Evolutionary conservation across 2,797 vertebrate genomes (phyloP), one percentile per base, ranked within the genome.

Genomic region (Hyperoplus immaculatus): DNA sequence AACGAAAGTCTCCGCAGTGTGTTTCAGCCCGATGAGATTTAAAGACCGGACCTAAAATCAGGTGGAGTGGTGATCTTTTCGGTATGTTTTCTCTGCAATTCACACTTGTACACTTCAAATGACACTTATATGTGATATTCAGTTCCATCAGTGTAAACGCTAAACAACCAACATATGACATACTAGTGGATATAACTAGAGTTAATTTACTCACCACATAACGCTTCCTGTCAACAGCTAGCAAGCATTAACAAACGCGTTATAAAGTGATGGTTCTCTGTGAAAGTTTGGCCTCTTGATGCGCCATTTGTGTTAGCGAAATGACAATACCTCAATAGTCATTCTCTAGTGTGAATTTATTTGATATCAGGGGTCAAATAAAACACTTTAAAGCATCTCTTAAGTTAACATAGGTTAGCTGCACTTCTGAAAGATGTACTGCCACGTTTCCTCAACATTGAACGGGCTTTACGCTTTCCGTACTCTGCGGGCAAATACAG

Each of bases 21-120:
- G 69, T 90, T 87, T 74, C 73, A 3, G 7, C 36, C 43, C 83
- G 90, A 11, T 58, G 81, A 13, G 0, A 53, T 77, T 80, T 81
- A 0, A 1, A 0, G 6, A 66, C 29, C 77, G 91, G 75, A 92
- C 87, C 6, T 0, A 4, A 1, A 16, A 38, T 10, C 16, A 50
- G 51, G 53, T 6, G 14, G 8, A 4, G 47, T n/a, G 12, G 42
- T 15, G 16, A 74, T 58, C 68, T 13, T 65, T 53, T 39, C 0
- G 88, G 86, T 88, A 82, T 9, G 29, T 29, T 29, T 29, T 29
- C 29, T 29, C 29, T n/a, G 0, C 6, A 39, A 39, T 14, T 21
- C 5, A 29, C 1, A 50, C 4, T 12, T 0, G 6, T 47, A 39
- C 9, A 8, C 39, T 21, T 47, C 3, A 6, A 21, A 18, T 72